phyloP scores from a whole-genome alignment of 2,888 invertebrate species.

The Mechanitis messenoides region DNA sequence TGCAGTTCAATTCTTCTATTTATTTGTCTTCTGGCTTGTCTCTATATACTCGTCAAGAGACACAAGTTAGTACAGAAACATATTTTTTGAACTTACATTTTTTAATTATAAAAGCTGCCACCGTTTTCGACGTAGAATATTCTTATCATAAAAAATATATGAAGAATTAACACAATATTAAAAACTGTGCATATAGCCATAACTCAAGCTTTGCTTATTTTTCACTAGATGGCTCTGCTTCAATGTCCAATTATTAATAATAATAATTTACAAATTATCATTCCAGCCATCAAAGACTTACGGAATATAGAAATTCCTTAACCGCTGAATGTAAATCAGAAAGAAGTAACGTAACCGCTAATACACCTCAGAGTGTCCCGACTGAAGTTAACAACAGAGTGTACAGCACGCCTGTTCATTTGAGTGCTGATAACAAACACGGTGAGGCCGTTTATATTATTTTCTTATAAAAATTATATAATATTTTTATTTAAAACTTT shows the following conservation, averaged over 20 bases:
- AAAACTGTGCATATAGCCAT: too few relatives aligned
- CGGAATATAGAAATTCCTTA: constrained; percentile 64
- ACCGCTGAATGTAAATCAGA: constrained; percentile 68
- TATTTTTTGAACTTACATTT: constrained; percentile 1
- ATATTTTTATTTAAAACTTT: too few relatives aligned
- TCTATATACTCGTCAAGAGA: constrained; percentile 64
- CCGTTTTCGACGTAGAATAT: too few relatives aligned
- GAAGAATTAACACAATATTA: too few relatives aligned
- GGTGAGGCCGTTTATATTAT: constrained; percentile 38
- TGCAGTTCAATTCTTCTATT: constrained; percentile 67
- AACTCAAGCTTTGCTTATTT: neutral
- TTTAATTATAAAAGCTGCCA: too few relatives aligned
- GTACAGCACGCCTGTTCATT: constrained; percentile 68
- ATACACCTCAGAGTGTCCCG: constrained; percentile 57
- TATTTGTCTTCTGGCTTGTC: constrained; percentile 64
- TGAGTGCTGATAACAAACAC: constrained; percentile 64
- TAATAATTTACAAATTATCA: neutral
- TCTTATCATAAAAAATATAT: too few relatives aligned
- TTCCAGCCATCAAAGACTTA: constrained; percentile 56
- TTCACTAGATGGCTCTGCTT: neutral
- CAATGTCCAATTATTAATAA: neutral
- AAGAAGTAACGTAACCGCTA: constrained; percentile 56
- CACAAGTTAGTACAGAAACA: constrained; percentile 54
- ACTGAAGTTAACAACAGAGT: constrained; percentile 60
- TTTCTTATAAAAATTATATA: too few relatives aligned